phyloP scores from a whole-genome alignment of 2,113 vertebrate genomes.

The Equus quagga region DNA sequence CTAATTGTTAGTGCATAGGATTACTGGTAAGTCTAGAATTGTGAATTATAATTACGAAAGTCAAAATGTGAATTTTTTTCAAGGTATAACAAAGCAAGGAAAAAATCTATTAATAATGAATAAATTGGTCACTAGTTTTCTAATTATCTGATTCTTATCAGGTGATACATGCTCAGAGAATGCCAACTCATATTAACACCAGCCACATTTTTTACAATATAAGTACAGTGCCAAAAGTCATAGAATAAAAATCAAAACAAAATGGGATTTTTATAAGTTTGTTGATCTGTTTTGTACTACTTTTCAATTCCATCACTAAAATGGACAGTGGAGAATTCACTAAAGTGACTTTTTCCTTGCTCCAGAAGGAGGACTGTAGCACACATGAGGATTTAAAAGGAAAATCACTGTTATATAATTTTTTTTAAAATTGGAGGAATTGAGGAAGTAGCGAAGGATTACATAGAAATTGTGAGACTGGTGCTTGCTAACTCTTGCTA shows the following conservation, averaged over 20 bases:
- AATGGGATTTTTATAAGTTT: neutral
- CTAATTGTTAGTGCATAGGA: slow-evolving; percentile 7
- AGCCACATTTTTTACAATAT: slow-evolving; percentile 23
- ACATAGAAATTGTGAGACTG: neutral
- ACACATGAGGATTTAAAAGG: neutral
- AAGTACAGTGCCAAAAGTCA: slow-evolving; percentile 17
- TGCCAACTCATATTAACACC: neutral
- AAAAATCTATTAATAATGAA: slow-evolving; percentile 44
- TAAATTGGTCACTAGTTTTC: slow-evolving; percentile 5
- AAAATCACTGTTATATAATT: neutral
- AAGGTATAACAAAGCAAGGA: slow-evolving; percentile 24
- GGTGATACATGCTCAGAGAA: neutral
- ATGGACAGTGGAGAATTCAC: neutral
- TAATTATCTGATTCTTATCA: slow-evolving; percentile 26
- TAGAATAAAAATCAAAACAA: slow-evolving; percentile 39
- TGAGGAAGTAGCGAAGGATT: neutral
- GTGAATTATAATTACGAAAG: neutral
- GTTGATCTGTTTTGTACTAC: neutral
- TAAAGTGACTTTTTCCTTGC: neutral
- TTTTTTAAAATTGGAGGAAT: neutral
- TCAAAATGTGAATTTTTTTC: slow-evolving; percentile 53
- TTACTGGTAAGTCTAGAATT: slow-evolving; percentile 37
- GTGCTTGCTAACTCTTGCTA: slow-evolving; percentile 41
- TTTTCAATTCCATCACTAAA: slow-evolving; percentile 27
- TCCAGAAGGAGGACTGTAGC: neutral